Base-by-base conservation (phyloP, 2,797 vertebrate species). In the Eleutherodactylus coqui region DNA sequence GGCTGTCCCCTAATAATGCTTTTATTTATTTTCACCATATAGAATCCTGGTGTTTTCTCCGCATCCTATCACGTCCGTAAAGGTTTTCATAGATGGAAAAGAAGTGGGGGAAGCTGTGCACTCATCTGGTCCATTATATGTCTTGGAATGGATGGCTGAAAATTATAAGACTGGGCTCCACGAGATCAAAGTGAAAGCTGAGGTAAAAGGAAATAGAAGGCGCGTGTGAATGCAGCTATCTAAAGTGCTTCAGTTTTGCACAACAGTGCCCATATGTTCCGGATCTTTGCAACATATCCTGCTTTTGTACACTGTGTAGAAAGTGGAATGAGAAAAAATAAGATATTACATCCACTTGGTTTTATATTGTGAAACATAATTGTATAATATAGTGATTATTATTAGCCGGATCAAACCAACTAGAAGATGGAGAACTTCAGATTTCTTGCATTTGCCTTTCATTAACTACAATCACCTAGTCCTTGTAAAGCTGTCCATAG, bases 31-130 rank as follows among this genome's bases (percentile, higher is more conserved):
- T 90, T 91, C 69, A 43, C 89, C 24, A 70, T n/a, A n/a, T n/a
- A 99, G 98, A 92, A 90, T 99, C 88, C 92, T 99, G 92, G 96
- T 95, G n/a, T 99, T 99, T 92, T 99, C 98, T 6, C 94, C 95
- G 80, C 94, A 95, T 72, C 89, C 89, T 0, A 94, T 99, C 92
- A 94, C 90, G 11, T 94, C 94, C 0, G 95, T 99, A 73, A 85
- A 94, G 58, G 95, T 99, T 89, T 95, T 89, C 45, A 92, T 99
- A 51, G 96, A 99, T 27, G 94, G 94, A 69, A 88, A 94, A 84
- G 86, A 91, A 53, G 75, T 97, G 88, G 97, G 97, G n/a, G 91
- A 92, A 21, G 95, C 96, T 2, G 77, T 86, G 88, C 92, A 92
- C 0, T 94, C 93, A 2, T 96, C 96, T 89, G 97, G 96, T 29